Evolutionary conservation across 2,888 invertebrate genomes (phyloP).

Genomic region (Pyrrhosoma nymphula): DNA sequence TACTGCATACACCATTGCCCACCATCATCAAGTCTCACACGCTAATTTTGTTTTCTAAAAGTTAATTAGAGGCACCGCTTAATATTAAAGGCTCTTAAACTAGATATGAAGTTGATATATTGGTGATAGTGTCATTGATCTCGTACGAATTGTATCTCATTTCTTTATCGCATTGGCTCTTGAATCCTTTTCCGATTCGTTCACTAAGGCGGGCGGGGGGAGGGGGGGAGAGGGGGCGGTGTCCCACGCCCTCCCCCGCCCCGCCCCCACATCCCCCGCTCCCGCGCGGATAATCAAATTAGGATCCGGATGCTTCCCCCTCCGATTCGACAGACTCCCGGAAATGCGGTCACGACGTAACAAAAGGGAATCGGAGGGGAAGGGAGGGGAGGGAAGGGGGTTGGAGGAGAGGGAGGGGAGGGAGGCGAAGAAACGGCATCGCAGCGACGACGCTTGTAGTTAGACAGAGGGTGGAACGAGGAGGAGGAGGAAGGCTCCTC

Average conservation of each 20-base stretch:
- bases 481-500: no score
- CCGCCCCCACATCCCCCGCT: neutral
- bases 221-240: neutral
- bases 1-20: no score
- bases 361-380: neutral
- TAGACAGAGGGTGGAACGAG: neutral
- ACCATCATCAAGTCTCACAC: no score
- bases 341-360: slow-evolving; percentile 26
- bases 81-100: no score
- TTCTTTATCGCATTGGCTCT: no score
- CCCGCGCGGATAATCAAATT: neutral
- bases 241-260: neutral
- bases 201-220: neutral
- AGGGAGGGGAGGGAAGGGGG: neutral
- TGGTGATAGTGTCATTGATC: no score
- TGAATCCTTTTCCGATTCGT: no score
- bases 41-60: no score
- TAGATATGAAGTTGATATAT: no score
- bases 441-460: neutral
- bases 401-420: neutral
- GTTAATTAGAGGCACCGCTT: no score
- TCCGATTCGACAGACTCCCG: neutral
- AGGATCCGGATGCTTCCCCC: neutral
- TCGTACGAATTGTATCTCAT: no score
- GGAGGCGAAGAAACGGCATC: neutral